Evolutionary conservation across 2,888 invertebrate species (phyloP), one percentile per base, ranked within the genome.

Genomic region (Lasioglossum malachurum): DNA sequence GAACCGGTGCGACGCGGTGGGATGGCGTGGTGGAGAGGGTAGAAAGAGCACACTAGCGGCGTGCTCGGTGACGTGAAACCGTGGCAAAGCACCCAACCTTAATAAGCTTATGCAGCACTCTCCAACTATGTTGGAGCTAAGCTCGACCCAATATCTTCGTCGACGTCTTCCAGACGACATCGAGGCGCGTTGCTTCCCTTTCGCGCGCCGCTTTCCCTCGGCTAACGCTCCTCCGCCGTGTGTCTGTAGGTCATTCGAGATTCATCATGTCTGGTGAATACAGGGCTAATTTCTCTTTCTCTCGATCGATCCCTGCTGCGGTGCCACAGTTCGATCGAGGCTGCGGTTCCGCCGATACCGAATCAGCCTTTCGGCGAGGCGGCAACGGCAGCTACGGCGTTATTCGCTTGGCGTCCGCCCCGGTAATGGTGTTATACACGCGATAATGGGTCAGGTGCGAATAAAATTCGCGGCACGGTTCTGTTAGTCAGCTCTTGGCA

Each of bases 21-120:
- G 1, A 8, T 57, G 57, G 8, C n/a, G 71, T 4, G 12, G n/a
- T n/a, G 71, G 41, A 71, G 75, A 75, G 75, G 64, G 75, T 75
- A 87, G 89, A 86, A 80, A 81, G 87, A 87, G 82, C 73, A 75
- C 80, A 49, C 80, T 44, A 75, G 79, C 80, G 75, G 57, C 76
- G 82, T 82, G 83, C 81, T 85, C 86, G 87, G 80, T 84, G 86
- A 83, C 86, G 86, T 77, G 78, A 86, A 84, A 88, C 83, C 89
- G 88, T 86, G 81, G 87, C 89, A 86, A 89, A 84, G 86, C 87
- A 80, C 87, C 84, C 86, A 90, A 88, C 91, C 92, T 89, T 94
- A 94, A 95, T 94, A 94, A 95, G 95, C 94, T 95, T 95, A 94
- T 94, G 94, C 94, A 95, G 94, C 94, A 94, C 92, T 93, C 93